Evolutionary conservation across 2,888 invertebrate genomes (phyloP), one percentile per base, ranked within the genome.

Genomic region (Eristalis pertinax): DNA sequence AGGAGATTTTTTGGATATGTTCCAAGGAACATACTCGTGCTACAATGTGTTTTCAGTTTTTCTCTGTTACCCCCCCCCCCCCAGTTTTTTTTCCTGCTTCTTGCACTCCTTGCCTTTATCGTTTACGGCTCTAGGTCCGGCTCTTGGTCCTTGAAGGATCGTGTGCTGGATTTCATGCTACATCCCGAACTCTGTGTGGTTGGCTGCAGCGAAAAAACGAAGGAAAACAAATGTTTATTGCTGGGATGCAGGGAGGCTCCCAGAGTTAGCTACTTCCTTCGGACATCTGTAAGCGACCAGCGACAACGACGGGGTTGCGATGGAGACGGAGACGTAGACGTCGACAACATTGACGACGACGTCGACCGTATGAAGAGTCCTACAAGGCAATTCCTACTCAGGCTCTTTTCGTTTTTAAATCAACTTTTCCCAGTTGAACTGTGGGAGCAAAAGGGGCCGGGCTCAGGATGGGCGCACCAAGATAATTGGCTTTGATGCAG

Each of bases 401-500:
- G n/a, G 11, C 11, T 64, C 22, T 69, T 62, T 67, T 63, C 43
- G 50, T 67, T 63, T 60, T 62, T 13, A 58, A 19, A 64, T 62
- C 74, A 62, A 67, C 65, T 84, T 84, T 79, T 75, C 22, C 60
- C 11, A 24, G 64, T 60, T 38, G 13, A n/a, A 22, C 13, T 15
- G 24, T 5, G n/a, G 10, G 19, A 0, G 50, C n/a, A n/a, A n/a
- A 50, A n/a, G 15, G n/a, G 50, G 19, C n/a, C 15, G n/a, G n/a
- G 50, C 1, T 24, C 1, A 1, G 35, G 64, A 2, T 22, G 58
- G 58, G 24, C 32, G 65, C 22, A 35, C 74, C 63, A 72, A 63
- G 78, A 87, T 83, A 87, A 87, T 87, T 87, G 86, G 86, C 83
- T 79, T 79, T 75, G 75, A 73, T 87, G 86, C 86, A 87, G 86